phyloP scores from a whole-genome alignment of 1,140 invertebrate species.

The Aphaenogaster rudis region DNA sequence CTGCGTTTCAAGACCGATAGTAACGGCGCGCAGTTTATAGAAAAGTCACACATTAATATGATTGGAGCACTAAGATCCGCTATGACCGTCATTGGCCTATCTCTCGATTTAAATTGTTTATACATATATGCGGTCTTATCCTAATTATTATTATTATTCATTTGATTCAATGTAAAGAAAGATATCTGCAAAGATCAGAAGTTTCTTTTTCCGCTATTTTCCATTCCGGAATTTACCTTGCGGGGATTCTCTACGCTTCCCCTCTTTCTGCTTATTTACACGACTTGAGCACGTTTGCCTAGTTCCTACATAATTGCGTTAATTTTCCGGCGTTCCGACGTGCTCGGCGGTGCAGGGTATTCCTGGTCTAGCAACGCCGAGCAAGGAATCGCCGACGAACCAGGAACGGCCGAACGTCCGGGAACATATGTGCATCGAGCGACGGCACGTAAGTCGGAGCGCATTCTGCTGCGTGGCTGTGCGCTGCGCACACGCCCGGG shows the following conservation, averaged over 20 bases:
- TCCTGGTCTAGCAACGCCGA: background rate
- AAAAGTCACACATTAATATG: too few relatives aligned
- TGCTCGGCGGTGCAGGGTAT: background rate
- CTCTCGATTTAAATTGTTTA: too few relatives aligned
- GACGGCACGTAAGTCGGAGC: slow-evolving; percentile 48
- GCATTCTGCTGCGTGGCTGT: slow-evolving; percentile 46
- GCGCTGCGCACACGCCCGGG: background rate
- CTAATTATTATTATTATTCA: background rate
- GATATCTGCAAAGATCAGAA: background rate
- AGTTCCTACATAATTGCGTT: slow-evolving; percentile 24
- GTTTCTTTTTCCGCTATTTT: background rate
- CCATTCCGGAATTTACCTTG: background rate
- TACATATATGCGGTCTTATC: too few relatives aligned
- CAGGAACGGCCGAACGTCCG: slow-evolving; percentile 13
- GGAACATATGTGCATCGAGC: slow-evolving; percentile 42
- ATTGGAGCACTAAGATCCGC: too few relatives aligned
- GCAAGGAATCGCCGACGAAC: background rate
- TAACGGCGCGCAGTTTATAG: too few relatives aligned
- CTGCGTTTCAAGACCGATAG: too few relatives aligned
- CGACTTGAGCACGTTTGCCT: slow-evolving; percentile 15
- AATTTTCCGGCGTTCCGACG: slow-evolving; percentile 13
- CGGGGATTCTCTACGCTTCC: background rate
- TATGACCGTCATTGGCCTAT: too few relatives aligned
- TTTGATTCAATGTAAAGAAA: background rate
- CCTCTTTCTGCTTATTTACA: too few relatives aligned